phyloP scores from a whole-genome alignment of 2,113 vertebrate genomes.

The Leucopternis melanops region DNA sequence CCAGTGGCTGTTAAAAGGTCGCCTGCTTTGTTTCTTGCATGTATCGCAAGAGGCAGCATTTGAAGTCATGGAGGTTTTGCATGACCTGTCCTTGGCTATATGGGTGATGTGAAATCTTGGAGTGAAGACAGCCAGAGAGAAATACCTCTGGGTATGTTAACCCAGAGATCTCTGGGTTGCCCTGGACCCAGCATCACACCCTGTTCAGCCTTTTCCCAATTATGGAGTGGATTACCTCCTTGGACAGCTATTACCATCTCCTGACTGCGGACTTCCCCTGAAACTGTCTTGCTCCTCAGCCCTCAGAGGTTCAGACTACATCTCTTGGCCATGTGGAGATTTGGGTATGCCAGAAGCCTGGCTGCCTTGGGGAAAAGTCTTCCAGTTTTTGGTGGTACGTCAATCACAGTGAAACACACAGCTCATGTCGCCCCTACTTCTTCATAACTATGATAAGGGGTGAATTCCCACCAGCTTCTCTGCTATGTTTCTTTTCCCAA shows the following conservation, averaged over 20 bases:
- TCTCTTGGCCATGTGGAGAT: background rate
- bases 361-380: background rate
- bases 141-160: background rate
- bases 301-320: background rate
- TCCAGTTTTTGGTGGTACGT: background rate
- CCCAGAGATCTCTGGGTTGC: background rate
- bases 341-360: background rate
- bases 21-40: background rate
- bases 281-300: background rate
- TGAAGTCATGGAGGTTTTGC: background rate
- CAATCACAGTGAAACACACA: background rate
- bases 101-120: background rate
- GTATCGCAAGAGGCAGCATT: background rate
- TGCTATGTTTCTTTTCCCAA: background rate
- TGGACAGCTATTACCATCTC: background rate
- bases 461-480: background rate
- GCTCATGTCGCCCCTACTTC: background rate
- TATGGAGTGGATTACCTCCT: background rate
- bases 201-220: background rate
- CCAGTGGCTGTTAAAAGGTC: background rate
- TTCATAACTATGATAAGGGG: background rate
- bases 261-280: background rate
- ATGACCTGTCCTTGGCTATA: background rate
- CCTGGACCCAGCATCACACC: background rate
- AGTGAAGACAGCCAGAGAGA: background rate